Evolutionary conservation across 2,888 invertebrate genomes (phyloP).

Genomic region (Rhingia rostrata): DNA sequence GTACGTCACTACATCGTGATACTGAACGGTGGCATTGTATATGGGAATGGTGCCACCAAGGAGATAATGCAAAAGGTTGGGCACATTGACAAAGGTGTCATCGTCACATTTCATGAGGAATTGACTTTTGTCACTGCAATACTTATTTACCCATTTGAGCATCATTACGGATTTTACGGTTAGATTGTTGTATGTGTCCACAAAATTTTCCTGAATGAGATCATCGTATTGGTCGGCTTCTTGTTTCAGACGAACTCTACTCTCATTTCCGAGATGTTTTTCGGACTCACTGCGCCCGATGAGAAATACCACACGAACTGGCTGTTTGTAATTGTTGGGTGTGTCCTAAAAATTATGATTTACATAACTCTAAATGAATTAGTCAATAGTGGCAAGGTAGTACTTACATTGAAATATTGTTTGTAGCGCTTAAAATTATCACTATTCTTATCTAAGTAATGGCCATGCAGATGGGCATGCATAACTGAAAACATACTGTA

Average conservation of each 20-base stretch:
- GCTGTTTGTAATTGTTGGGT: conserved; percentile 46
- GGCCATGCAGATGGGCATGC: conserved; percentile 79
- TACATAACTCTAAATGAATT: not conserved
- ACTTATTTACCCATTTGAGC: conserved; percentile 90
- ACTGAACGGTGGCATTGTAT: conserved; percentile 81
- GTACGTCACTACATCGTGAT: conserved; percentile 78
- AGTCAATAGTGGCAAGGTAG: not conserved
- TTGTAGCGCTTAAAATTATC: conserved; percentile 77
- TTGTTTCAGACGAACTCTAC: conserved; percentile 86
- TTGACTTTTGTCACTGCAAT: conserved; percentile 85
- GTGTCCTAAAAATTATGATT: conserved; percentile 48
- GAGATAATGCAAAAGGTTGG: conserved; percentile 85
- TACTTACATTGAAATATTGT: conserved; percentile 77
- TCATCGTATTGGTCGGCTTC: conserved; percentile 89
- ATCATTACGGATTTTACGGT: conserved; percentile 93
- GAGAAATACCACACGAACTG: conserved; percentile 80
- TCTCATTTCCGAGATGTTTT: conserved; percentile 82
- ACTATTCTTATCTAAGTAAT: conserved; percentile 78
- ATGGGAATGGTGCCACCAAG: conserved; percentile 82
- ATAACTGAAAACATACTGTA: conserved; percentile 80
- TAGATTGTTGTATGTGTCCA: conserved; percentile 93
- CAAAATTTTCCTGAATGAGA: conserved; percentile 91
- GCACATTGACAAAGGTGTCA: conserved; percentile 92
- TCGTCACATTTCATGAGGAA: conserved; percentile 94
- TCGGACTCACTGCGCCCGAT: conserved; percentile 79